A percentile compares a stretch with the other conserved stretches of the same genome.
These are phyloP conservation scores for Vanessa cardui DNA, from an alignment of 2,888 invertebrate species.

Conservation along the genomic window DNA sequence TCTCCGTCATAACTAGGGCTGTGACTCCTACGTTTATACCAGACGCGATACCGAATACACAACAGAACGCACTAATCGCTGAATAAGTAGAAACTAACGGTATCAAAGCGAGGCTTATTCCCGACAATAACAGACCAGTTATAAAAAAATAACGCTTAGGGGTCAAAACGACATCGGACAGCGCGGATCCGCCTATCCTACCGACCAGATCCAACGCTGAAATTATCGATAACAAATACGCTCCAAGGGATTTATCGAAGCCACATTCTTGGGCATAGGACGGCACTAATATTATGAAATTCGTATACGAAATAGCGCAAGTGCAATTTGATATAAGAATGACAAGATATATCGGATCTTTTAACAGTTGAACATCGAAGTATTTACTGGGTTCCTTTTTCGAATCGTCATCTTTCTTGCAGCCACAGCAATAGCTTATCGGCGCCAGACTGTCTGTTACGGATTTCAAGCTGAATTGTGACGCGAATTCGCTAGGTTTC, in stretches of 20 bases:
- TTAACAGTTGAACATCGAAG: constrained; percentile 88
- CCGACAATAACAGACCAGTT: constrained; percentile 89
- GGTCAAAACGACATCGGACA: constrained; percentile 89
- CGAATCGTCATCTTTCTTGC: constrained; percentile 59
- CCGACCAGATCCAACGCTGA: constrained; percentile 91
- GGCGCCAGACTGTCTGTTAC: constrained; percentile 82
- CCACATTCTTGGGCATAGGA: constrained; percentile 88
- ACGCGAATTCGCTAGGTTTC: constrained; percentile 89
- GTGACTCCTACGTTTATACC: constrained; percentile 94
- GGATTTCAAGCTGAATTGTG: constrained; percentile 89
- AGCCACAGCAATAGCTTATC: constrained; percentile 68
- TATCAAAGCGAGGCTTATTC: constrained; percentile 87
- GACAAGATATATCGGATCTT: constrained; percentile 91
- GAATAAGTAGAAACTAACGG: constrained; percentile 86
- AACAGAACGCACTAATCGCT: constrained; percentile 86
- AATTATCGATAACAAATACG: constrained; percentile 90
- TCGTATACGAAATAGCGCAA: constrained; percentile 93
- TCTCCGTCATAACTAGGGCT: constrained; percentile 93
- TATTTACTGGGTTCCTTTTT: constrained; percentile 84
- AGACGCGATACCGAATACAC: constrained; percentile 90
- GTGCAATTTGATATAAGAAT: constrained; percentile 93
- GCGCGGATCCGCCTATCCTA: constrained; percentile 91
- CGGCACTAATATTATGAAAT: constrained; percentile 91
- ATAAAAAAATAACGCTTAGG: constrained; percentile 93
- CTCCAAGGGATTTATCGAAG: constrained; percentile 87